phyloP scores from a whole-genome alignment of 2,797 vertebrate species.

The Rhyacichthys aspro region DNA sequence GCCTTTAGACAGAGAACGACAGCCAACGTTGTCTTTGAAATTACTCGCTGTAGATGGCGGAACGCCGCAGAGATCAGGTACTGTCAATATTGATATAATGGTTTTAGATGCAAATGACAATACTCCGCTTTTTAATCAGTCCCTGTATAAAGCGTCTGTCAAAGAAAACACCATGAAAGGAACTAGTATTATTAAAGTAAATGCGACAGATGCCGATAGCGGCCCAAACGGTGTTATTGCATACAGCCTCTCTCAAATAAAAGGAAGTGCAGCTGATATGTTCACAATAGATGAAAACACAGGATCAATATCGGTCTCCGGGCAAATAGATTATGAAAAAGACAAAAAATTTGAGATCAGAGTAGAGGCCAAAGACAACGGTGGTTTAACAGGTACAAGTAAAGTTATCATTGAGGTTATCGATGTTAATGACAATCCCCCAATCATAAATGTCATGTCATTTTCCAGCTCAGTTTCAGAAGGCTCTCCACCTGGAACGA shows the following conservation, averaged over 20 bases:
- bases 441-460: constrained; percentile 40
- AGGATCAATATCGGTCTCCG: constrained; percentile 69
- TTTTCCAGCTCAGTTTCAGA: constrained; percentile 32
- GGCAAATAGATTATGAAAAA: constrained; percentile 50
- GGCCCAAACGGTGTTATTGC: constrained; percentile 11
- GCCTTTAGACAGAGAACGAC: constrained; percentile 41
- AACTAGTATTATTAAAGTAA: constrained; percentile 17
- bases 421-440: constrained; percentile 44
- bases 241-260: constrained; percentile 15
- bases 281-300: constrained; percentile 77
- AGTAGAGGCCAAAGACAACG: constrained; percentile 35
- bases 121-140: constrained; percentile 41
- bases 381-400: constrained; percentile 25
- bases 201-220: constrained; percentile 32
- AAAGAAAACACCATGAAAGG: constrained; percentile 24
- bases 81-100: constrained; percentile 34
- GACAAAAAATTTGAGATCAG: constrained; percentile 36
- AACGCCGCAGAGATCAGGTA: constrained; percentile 36
- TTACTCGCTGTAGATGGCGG: constrained; percentile 49
- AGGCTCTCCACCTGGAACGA: constrained; percentile 20
- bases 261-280: constrained; percentile 35
- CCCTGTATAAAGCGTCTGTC: constrained; percentile 23
- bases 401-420: constrained; percentile 36
- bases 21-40: neutral
- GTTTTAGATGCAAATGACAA: constrained; percentile 53